Conservation (phyloP, 2,113 vertebrate species). For the Bufo gargarizans region DNA sequence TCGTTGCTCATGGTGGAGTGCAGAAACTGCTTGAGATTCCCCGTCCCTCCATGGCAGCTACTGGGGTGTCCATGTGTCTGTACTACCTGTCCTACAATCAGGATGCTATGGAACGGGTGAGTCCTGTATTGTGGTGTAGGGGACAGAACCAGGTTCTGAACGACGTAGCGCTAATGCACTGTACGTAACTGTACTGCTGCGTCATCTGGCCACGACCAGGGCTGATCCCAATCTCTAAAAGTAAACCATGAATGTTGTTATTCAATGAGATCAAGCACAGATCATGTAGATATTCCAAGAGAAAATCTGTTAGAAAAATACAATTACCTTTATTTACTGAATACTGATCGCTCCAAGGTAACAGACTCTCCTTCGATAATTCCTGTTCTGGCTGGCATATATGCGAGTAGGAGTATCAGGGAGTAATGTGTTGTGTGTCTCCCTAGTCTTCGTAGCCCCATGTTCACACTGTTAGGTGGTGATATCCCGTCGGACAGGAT, state of each 20-base stretch:
- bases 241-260: not conserved
- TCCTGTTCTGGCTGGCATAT: too few relatives aligned
- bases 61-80: slow-evolving; percentile 96
- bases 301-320: too few relatives aligned
- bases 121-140: slow-evolving; percentile 10
- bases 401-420: too few relatives aligned
- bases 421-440: too few relatives aligned
- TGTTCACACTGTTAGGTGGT: not conserved
- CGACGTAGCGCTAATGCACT: not conserved
- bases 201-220: not conserved
- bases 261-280: not conserved
- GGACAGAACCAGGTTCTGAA: not conserved
- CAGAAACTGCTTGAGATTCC: slow-evolving; percentile 97
- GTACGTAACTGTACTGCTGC: not conserved
- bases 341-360: too few relatives aligned
- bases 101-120: slow-evolving; percentile 98
- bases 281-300: not conserved
- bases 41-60: slow-evolving; percentile 97
- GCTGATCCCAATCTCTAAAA: not conserved
- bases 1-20: slow-evolving; percentile 97
- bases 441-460: too few relatives aligned
- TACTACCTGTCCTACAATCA: slow-evolving; percentile 99
- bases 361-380: too few relatives aligned
- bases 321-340: too few relatives aligned
- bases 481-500: not conserved